Conservation (phyloP, 2,113 vertebrate species). For the Hippocampus mohnikei region DNA sequence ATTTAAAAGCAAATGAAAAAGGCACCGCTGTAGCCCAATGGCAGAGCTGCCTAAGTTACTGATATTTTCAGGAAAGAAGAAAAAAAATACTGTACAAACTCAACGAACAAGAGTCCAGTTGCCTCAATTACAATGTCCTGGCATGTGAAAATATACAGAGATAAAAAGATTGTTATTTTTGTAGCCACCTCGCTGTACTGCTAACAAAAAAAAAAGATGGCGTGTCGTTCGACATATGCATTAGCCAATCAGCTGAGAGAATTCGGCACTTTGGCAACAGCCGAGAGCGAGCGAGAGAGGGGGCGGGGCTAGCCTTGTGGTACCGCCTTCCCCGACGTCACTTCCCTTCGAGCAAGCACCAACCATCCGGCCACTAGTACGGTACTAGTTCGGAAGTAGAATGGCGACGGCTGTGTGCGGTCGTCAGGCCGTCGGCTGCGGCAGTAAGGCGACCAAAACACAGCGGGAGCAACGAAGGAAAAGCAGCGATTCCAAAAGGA, state of each 20-base stretch:
- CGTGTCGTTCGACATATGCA: neutral
- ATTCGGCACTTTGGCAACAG: neutral
- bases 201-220: too few species aligned
- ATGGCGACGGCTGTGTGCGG: constrained; percentile 84
- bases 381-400: constrained; percentile 70
- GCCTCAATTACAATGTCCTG: too few species aligned
- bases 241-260: neutral
- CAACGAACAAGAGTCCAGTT: too few species aligned
- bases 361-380: neutral
- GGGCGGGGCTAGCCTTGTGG: constrained; percentile 27
- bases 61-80: too few species aligned
- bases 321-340: constrained; percentile 28
- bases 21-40: too few species aligned
- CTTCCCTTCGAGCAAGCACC: neutral
- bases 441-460: constrained; percentile 46
- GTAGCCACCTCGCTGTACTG: too few species aligned
- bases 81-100: too few species aligned
- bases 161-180: too few species aligned
- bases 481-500: constrained; percentile 77
- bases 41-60: too few species aligned
- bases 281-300: neutral
- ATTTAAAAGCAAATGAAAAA: too few species aligned
- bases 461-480: constrained; percentile 69
- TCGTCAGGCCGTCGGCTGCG: constrained; percentile 46
- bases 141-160: too few species aligned